Evolutionary conservation across 2,888 invertebrate species (phyloP).

Genomic region (Cotesia congregata): DNA sequence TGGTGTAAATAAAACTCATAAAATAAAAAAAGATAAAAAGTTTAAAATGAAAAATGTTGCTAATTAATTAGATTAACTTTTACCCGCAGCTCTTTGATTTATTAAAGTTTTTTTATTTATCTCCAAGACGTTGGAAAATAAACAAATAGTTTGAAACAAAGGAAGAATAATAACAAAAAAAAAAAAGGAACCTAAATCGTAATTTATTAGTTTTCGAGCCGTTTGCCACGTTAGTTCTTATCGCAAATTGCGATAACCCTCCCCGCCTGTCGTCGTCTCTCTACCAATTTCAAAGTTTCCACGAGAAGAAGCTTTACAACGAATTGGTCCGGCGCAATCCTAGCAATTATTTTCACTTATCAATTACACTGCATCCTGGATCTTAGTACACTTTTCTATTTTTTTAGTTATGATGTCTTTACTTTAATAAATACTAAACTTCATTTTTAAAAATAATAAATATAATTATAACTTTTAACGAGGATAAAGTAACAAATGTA

Average conservation of each 20-base stretch:
- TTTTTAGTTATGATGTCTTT: not conserved
- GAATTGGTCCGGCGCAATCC: slow-evolving; percentile 37
- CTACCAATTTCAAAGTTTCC: slow-evolving; percentile 34
- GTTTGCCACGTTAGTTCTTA: slow-evolving; percentile 31
- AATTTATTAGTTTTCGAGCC: slow-evolving; percentile 36
- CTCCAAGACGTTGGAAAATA: not conserved
- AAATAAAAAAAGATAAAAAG: too few species aligned
- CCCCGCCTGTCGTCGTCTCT: slow-evolving; percentile 26
- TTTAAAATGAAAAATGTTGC: not conserved
- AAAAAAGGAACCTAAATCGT: slow-evolving; percentile 30
- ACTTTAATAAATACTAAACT: slow-evolving; percentile 6
- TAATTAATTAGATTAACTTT: not conserved
- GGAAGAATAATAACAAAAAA: not conserved
- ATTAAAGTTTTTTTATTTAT: not conserved
- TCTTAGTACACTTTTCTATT: slow-evolving; percentile 19
- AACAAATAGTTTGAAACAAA: slow-evolving; percentile 37
- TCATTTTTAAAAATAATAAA: not conserved
- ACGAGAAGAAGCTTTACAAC: slow-evolving; percentile 35
- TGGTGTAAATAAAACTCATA: too few species aligned
- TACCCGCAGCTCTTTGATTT: not conserved
- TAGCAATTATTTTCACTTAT: slow-evolving; percentile 41
- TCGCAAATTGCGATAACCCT: slow-evolving; percentile 39
- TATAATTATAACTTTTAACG: not conserved
- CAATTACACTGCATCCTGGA: slow-evolving; percentile 21
- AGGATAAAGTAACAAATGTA: not conserved